Evolutionary conservation across 2,797 vertebrate species (phyloP), one percentile per base, ranked within the genome.

Genomic region (Pipistrellus nathusii): DNA sequence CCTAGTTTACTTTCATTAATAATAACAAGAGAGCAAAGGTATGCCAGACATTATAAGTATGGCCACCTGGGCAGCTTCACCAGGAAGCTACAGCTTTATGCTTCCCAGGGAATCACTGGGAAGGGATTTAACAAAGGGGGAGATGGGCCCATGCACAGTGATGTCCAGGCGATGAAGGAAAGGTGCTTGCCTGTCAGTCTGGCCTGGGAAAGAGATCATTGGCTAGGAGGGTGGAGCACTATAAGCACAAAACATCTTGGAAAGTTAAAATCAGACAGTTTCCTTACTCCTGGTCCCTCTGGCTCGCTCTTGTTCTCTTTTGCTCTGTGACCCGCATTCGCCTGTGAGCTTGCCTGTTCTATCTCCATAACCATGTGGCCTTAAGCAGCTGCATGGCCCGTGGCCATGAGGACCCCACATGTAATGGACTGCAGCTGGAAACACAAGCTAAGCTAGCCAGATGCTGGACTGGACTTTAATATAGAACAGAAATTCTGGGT

Each of bases 91-190:
- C 17, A 5, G 64, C n/a, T 68, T 66, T 32, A 32, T 32, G 15
- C 64, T 68, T 32, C n/a, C 17, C n/a, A 68, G 17, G 64, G 17
- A 68, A 32, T 32, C 64, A 68, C 64, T 20, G n/a, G 17, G 64
- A 20, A 35, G 64, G 64, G 17, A 68, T 20, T 68, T n/a, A 20
- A 35, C 64, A 35, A 68, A 68, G n/a, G 0, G 64, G 64, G 17
- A 68, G n/a, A 68, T 5, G 64, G 64, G 64, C 4, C 0, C 8
- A 20, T 68, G n/a, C 64, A 32, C 17, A 68, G 64, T 10, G 64
- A 32, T 0, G 8, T 68, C 2, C 0, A 35, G 17, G n/a, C 2
- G n/a, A 20, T 20, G 8, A 32, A 32, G 17, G 64, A 15, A 32
- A 68, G n/a, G 17, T 35, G 17, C 8, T 68, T 20, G 17, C 17